Percentiles rank a stretch among this genome's conserved stretches.
Evolutionary conservation across 2,113 vertebrate species (phyloP).

Genomic region (Lepus europaeus): DNA sequence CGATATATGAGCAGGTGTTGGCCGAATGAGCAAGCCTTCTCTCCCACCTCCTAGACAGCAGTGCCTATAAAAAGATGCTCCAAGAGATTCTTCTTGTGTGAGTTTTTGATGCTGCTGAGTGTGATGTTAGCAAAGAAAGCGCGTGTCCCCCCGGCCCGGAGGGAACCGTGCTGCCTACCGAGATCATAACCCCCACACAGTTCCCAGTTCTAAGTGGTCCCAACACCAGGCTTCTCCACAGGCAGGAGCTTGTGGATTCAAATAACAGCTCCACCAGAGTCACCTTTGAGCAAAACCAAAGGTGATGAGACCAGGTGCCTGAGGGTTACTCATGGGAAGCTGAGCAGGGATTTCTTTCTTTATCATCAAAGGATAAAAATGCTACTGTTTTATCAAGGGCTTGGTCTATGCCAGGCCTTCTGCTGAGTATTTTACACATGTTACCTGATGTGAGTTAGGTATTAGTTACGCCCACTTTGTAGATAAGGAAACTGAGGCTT

Average conservation of each 20-base stretch:
- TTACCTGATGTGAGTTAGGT: constrained; percentile 21
- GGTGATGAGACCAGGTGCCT: constrained; percentile 25
- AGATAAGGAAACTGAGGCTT: constrained; percentile 62
- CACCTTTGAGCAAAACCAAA: constrained; percentile 24
- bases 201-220: not conserved
- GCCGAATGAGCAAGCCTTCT: not conserved
- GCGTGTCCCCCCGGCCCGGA: not conserved
- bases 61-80: constrained; percentile 1
- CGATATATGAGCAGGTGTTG: too few species aligned
- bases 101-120: constrained; percentile 3
- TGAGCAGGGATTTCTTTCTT: constrained; percentile 20
- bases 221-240: not conserved
- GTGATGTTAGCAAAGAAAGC: not conserved
- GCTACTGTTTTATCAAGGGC: constrained; percentile 35
- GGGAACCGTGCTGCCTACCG: not conserved
- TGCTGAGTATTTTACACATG: not conserved
- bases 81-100: not conserved
- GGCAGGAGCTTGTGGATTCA: not conserved
- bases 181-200: not conserved
- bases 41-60: not conserved
- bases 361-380: not conserved
- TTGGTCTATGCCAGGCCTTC: not conserved
- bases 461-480: constrained; percentile 21
- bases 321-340: constrained; percentile 43
- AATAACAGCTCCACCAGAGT: not conserved